Conservation (phyloP, 2,797 vertebrate genomes). For the Corythornis leucogaster region DNA sequence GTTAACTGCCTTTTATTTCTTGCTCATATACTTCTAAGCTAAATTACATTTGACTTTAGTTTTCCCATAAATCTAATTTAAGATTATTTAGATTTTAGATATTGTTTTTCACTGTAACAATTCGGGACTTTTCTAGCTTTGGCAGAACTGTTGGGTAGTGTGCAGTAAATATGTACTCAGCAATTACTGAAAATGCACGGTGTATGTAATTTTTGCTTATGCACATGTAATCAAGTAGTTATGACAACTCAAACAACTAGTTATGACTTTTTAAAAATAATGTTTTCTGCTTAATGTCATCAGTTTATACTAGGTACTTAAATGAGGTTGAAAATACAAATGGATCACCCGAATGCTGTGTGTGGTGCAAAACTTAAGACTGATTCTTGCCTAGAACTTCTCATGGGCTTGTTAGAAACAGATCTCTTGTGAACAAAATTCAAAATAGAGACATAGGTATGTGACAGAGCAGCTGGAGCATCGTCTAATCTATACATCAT, state of each 20-base stretch:
- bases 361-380: not conserved
- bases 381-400: not conserved
- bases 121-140: not conserved
- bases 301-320: not conserved
- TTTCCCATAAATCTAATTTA: not conserved
- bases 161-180: not conserved
- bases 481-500: not conserved
- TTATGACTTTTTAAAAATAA: not conserved
- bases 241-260: not conserved
- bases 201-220: not conserved
- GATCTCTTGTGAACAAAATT: not conserved
- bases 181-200: not conserved
- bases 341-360: not conserved
- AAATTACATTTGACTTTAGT: not conserved
- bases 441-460: not conserved
- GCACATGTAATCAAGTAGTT: not conserved
- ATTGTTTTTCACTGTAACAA: not conserved
- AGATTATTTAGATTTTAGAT: not conserved
- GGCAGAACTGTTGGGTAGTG: not conserved
- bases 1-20: conserved; percentile 9
- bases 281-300: not conserved
- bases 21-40: not conserved
- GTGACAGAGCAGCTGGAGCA: not conserved
- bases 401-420: not conserved
- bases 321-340: not conserved